A percentile compares a stretch with the other conserved stretches of the same genome.
phyloP scores from a whole-genome alignment of 2,113 vertebrate genomes.

The Anguilla japonica region DNA sequence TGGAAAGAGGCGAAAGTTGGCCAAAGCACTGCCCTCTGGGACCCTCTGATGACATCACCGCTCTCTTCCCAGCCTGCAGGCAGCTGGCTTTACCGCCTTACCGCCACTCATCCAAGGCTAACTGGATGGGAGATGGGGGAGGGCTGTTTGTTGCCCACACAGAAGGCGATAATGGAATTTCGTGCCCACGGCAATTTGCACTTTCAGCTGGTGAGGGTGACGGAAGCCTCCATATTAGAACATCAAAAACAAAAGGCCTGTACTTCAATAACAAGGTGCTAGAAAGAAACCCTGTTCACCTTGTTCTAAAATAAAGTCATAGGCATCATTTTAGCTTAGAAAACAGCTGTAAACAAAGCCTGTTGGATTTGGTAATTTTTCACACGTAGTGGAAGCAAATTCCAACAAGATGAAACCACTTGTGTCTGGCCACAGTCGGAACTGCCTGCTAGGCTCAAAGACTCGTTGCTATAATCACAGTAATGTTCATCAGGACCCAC shows the following conservation, averaged over 20 bases:
- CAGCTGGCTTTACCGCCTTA: background rate
- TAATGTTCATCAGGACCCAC: slow-evolving; percentile 18
- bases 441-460: background rate
- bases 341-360: background rate
- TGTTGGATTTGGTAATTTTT: background rate
- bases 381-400: background rate
- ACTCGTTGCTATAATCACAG: slow-evolving; percentile 22
- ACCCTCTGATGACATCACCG: background rate
- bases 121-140: background rate
- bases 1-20: background rate
- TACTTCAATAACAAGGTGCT: background rate
- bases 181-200: background rate
- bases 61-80: background rate
- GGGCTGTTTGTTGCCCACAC: background rate
- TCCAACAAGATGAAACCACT: background rate
- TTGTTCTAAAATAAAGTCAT: background rate
- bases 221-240: background rate
- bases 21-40: background rate
- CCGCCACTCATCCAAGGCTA: background rate
- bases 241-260: background rate
- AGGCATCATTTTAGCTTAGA: background rate
- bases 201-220: background rate
- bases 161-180: slow-evolving; percentile 6
- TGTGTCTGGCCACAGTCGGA: background rate
- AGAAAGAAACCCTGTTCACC: background rate